Percentiles rank a stretch among this genome's conserved stretches.
These are phyloP conservation scores for Rhizoglyphus robini DNA, from an alignment of 1,140 invertebrate species.

Conservation along the genomic window DNA sequence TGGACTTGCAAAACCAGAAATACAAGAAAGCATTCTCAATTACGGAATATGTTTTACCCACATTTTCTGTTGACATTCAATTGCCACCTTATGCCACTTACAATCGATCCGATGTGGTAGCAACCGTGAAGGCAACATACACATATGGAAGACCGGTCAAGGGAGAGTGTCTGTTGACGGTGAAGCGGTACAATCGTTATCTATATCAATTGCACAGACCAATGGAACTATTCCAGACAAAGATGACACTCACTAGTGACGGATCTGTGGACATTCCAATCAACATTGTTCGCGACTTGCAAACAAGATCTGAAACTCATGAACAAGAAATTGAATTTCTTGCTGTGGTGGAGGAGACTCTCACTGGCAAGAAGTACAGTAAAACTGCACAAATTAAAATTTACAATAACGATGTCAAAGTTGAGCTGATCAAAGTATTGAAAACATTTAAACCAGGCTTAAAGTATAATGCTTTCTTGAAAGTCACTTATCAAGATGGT, in stretches of 20 bases:
- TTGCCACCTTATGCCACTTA: slow-evolving; percentile 64
- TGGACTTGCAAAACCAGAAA: slow-evolving; percentile 27
- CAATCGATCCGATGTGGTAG: slow-evolving; percentile 53
- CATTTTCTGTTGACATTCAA: slow-evolving; percentile 79
- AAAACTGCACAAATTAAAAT: slow-evolving; percentile 52
- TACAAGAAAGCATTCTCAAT: slow-evolving; percentile 53
- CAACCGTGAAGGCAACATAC: slow-evolving; percentile 64
- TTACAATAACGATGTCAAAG: slow-evolving; percentile 61
- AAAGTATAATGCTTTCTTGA: slow-evolving; percentile 59
- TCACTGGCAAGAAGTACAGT: slow-evolving; percentile 66
- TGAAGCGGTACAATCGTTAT: slow-evolving; percentile 24
- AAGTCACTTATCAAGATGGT: slow-evolving; percentile 57
- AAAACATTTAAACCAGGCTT: slow-evolving; percentile 73
- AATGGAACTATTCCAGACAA: slow-evolving; percentile 20
- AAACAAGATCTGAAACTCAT: slow-evolving; percentile 22
- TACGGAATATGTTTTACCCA: slow-evolving; percentile 80
- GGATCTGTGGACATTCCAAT: slow-evolving; percentile 26
- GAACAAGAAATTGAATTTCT: slow-evolving; percentile 57
- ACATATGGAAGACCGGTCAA: slow-evolving; percentile 64
- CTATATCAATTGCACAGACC: slow-evolving; percentile 17
- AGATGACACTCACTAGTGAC: slow-evolving; percentile 25
- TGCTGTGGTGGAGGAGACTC: slow-evolving; percentile 61
- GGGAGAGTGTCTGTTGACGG: slow-evolving; percentile 30
- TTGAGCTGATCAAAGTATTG: slow-evolving; percentile 64
- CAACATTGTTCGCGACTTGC: slow-evolving; percentile 24